Percentiles rank a stretch among this genome's conserved stretches.
Evolutionary conservation across 1,140 invertebrate genomes (phyloP).

Genomic region (Phocides pigmalion): DNA sequence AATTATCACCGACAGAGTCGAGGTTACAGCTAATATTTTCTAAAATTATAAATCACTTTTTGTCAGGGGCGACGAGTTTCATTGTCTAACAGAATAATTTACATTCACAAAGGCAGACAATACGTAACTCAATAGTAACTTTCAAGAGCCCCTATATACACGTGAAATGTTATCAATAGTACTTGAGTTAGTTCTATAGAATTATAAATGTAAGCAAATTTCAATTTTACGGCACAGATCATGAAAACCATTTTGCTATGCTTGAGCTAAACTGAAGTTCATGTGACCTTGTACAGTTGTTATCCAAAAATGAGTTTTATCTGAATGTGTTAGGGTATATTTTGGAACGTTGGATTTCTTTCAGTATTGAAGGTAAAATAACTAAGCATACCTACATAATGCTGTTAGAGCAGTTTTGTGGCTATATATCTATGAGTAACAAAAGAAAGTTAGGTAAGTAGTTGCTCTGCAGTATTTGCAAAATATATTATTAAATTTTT

Average conservation of each 20-base stretch:
- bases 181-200: conserved; percentile 3
- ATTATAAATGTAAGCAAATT: neutral
- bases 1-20: too few relatives aligned
- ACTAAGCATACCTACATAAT: neutral
- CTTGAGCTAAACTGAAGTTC: conserved; percentile 3
- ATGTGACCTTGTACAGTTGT: conserved; percentile 11
- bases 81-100: neutral
- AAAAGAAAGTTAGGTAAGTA: too few relatives aligned
- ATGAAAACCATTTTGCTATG: conserved; percentile 9
- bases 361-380: neutral
- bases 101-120: neutral
- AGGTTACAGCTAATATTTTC: too few relatives aligned
- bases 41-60: too few relatives aligned
- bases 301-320: conserved; percentile 4
- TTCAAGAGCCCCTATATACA: neutral
- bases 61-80: too few relatives aligned
- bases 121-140: neutral
- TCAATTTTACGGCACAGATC: neutral
- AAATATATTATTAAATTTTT: too few relatives aligned
- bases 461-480: too few relatives aligned
- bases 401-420: too few relatives aligned
- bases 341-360: neutral
- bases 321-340: neutral
- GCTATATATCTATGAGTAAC: too few relatives aligned
- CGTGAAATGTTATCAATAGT: conserved; percentile 3